A percentile compares a stretch with the other conserved stretches of the same genome.
Evolutionary conservation across 2,888 invertebrate genomes (phyloP).

Genomic region (Drosophila robusta): DNA sequence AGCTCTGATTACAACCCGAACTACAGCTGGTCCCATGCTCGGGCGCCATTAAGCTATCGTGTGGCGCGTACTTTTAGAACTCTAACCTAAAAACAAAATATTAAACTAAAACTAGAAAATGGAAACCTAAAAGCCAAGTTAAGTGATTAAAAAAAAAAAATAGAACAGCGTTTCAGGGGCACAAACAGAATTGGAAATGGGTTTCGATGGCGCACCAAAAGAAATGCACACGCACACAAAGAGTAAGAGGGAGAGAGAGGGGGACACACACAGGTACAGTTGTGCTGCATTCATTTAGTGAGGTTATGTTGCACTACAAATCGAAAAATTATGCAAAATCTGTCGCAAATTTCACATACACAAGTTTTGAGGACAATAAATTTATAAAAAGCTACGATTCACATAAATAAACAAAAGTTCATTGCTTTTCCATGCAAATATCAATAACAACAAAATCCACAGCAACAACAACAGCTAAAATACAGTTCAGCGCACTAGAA

Average conservation of each 20-base stretch:
- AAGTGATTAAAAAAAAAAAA: conserved; percentile 13
- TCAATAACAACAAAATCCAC: conserved; percentile 1
- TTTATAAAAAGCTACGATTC: conserved; percentile 38
- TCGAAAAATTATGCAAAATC: conserved; percentile 17
- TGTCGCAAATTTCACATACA: conserved; percentile 16
- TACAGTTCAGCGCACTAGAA: conserved; percentile 20
- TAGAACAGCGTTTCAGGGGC: conserved; percentile 54
- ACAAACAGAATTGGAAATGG: conserved; percentile 60
- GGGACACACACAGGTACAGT: conserved; percentile 14
- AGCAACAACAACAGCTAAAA: conserved; percentile 9
- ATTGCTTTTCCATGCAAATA: background rate
- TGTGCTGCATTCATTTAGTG: conserved; percentile 18
- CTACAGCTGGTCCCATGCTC: conserved; percentile 7
- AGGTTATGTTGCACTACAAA: conserved; percentile 21
- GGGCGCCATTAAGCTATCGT: conserved; percentile 1
- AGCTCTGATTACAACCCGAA: conserved; percentile 24
- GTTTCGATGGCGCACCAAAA: conserved; percentile 58
- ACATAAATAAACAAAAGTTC: conserved; percentile 21
- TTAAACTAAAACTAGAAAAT: no score
- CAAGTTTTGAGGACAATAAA: conserved; percentile 80
- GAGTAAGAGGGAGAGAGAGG: background rate
- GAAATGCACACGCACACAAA: conserved; percentile 20
- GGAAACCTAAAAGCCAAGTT: conserved; percentile 6
- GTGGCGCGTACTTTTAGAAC: conserved; percentile 17
- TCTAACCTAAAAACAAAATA: background rate